Evolutionary conservation across 1,140 invertebrate genomes (phyloP), one percentile per base, ranked within the genome.

Genomic region (Micrasema minimum): DNA sequence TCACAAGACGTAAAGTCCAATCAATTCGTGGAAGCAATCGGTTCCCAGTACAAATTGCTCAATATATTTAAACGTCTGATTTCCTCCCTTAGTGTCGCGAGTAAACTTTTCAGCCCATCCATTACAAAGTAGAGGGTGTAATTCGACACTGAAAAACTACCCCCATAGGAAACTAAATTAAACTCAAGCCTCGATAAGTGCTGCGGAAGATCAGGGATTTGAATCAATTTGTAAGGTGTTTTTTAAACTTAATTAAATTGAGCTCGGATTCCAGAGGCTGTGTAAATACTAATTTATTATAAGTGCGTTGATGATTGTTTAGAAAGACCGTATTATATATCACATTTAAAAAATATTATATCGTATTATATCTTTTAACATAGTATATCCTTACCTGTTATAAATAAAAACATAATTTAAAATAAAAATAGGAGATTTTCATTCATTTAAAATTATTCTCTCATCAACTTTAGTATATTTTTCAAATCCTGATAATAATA

Each of bases 61-160:
- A 68, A 68, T 68, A 68, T 68, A 68, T 68, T 68, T 45, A 68
- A 68, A 18, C 14, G 57, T 41, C 57, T 62, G 41, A 45, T 57
- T 18, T 62, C 57, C 57, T 62, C 38, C 18, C 16, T 62, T 20
- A 41, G 38, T 62, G 57, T 62, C 57, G 38, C 57, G 37, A 37
- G 37, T 62, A 57, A 57, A 41, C 57, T 62, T 45, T 45, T 45
- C 12, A 20, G 18, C 16, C 38, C 57, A 62, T 62, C 57, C 57
- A 62, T 62, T 62, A 62, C 57, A 16, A 35, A 10, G n/a, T 38
- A 9, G 20, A 22, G 57, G 57, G 37, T 45, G 66, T 68, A 55
- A 68, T 68, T 57, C 41, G 66, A 68, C 50, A 68, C 50, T 68
- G 51, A 68, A 43, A 57, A 68, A 68, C 66, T 51, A 51, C 66